phyloP scores from a whole-genome alignment of 2,113 vertebrate genomes.

The Xenopus laevis region DNA sequence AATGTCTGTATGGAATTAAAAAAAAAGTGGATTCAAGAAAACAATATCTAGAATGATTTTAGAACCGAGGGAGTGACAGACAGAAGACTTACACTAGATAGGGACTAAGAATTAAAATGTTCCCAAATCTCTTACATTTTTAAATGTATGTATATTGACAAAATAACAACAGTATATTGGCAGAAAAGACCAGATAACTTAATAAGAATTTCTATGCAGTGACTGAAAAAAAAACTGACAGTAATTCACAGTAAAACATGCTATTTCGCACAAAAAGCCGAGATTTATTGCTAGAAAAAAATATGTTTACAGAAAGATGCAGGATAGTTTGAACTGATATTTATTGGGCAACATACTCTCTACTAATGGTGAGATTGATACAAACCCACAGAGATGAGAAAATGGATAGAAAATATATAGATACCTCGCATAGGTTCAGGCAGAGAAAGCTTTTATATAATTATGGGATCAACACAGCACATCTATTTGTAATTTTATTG shows the following conservation, averaged over 20 bases:
- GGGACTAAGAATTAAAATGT: no score
- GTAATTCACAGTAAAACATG: neutral
- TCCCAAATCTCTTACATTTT: no score
- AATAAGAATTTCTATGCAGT: neutral
- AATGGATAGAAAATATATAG: slow-evolving; percentile 43
- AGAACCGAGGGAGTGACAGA: no score
- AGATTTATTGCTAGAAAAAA: slow-evolving; percentile 6
- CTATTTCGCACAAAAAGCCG: neutral
- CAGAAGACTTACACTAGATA: no score
- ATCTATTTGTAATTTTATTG: slow-evolving; percentile 45
- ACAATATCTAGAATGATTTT: no score
- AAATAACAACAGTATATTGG: neutral
- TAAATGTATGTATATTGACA: no score
- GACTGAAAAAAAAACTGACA: no score
- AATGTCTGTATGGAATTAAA: no score
- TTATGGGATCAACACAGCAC: slow-evolving; percentile 42
- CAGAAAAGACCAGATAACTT: neutral
- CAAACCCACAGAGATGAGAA: slow-evolving; percentile 38
- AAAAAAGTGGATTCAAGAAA: no score
- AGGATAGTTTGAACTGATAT: slow-evolving; percentile 21
- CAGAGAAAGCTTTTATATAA: slow-evolving; percentile 45
- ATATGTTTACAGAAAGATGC: neutral
- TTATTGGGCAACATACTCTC: slow-evolving; percentile 22
- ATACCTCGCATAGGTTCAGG: slow-evolving; percentile 27
- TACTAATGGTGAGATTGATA: slow-evolving; percentile 32